Percentiles rank a stretch among this genome's conserved stretches.
These are phyloP conservation scores for Drosophila quasianomalipes DNA, from an alignment of 2,888 invertebrate species.

Conservation along the genomic window DNA sequence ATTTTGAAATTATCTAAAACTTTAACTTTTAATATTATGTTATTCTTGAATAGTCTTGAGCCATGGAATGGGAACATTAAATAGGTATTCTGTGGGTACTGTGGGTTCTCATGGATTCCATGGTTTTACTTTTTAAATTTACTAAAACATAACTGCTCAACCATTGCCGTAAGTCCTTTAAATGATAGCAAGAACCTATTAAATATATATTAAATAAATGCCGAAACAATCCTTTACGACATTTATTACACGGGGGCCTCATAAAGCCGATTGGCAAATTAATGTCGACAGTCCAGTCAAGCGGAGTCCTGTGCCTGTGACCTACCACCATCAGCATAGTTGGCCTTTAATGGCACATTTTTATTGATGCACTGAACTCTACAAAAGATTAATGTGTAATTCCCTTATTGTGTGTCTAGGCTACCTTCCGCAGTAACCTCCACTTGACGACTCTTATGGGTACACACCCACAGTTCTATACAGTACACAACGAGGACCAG, in stretches of 20 bases:
- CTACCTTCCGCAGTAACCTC: background rate
- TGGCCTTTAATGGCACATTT: slow-evolving; percentile 52
- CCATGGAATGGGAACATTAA: background rate
- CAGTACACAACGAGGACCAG: slow-evolving; percentile 13
- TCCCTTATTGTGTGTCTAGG: slow-evolving; percentile 17
- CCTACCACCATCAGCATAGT: slow-evolving; percentile 15
- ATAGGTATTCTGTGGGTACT: background rate
- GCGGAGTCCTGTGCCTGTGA: slow-evolving; percentile 1
- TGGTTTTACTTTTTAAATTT: background rate
- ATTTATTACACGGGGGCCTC: slow-evolving; percentile 18
- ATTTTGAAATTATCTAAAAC: background rate
- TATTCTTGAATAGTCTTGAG: background rate
- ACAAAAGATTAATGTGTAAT: slow-evolving; percentile 53
- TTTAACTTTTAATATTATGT: background rate
- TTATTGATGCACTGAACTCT: slow-evolving; percentile 64
- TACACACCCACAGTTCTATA: background rate
- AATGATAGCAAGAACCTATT: background rate
- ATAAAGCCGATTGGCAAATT: slow-evolving; percentile 40
- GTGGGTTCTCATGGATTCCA: background rate
- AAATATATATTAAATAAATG: slow-evolving; percentile 16
- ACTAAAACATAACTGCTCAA: background rate
- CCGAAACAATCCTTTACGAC: slow-evolving; percentile 6
- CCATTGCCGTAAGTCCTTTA: background rate
- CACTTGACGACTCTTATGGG: slow-evolving; percentile 10
- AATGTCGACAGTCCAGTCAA: slow-evolving; percentile 23